Evolutionary conservation across 2,888 invertebrate species (phyloP).

Genomic region (Lasius fuliginosus): DNA sequence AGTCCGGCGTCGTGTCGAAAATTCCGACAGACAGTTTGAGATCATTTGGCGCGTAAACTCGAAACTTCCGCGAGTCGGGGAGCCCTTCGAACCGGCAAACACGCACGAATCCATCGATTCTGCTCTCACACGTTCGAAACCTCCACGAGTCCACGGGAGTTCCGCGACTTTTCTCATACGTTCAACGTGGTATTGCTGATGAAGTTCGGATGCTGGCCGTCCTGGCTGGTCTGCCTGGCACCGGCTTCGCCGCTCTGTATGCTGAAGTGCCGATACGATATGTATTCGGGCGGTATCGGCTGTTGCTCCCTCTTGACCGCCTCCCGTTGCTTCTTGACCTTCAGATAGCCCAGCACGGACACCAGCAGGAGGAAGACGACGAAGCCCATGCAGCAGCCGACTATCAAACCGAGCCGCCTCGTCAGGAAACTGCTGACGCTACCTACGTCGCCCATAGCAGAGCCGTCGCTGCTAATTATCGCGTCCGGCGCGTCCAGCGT

Average conservation of each 20-base stretch:
- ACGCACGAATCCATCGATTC: background rate
- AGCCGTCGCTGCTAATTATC: slow-evolving; percentile 85
- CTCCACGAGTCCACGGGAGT: slow-evolving; percentile 76
- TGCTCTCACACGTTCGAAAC: slow-evolving; percentile 74
- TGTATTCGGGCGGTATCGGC: slow-evolving; percentile 92
- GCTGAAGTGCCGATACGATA: slow-evolving; percentile 92
- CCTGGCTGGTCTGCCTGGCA: slow-evolving; percentile 78
- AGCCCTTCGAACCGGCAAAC: slow-evolving; percentile 59
- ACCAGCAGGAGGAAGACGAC: slow-evolving; percentile 94
- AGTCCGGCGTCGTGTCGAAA: slow-evolving; percentile 24
- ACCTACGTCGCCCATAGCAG: slow-evolving; percentile 86
- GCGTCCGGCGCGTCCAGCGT: slow-evolving; percentile 91
- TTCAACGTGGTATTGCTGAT: slow-evolving; percentile 80
- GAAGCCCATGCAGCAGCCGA: slow-evolving; percentile 95
- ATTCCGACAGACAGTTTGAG: slow-evolving; percentile 23
- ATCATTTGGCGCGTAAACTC: slow-evolving; percentile 39
- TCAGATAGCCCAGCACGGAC: slow-evolving; percentile 94
- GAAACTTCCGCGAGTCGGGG: slow-evolving; percentile 73
- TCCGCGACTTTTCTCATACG: slow-evolving; percentile 78
- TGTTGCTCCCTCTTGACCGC: slow-evolving; percentile 91
- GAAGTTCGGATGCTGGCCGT: slow-evolving; percentile 80
- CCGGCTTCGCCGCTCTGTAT: slow-evolving; percentile 89
- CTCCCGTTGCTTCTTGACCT: slow-evolving; percentile 93
- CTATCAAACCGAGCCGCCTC: slow-evolving; percentile 93
- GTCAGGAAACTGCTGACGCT: slow-evolving; percentile 92